Percentiles rank a stretch among this genome's conserved stretches.
phyloP scores from a whole-genome alignment of 2,797 vertebrate genomes.

The Acanthurus lineatus region DNA sequence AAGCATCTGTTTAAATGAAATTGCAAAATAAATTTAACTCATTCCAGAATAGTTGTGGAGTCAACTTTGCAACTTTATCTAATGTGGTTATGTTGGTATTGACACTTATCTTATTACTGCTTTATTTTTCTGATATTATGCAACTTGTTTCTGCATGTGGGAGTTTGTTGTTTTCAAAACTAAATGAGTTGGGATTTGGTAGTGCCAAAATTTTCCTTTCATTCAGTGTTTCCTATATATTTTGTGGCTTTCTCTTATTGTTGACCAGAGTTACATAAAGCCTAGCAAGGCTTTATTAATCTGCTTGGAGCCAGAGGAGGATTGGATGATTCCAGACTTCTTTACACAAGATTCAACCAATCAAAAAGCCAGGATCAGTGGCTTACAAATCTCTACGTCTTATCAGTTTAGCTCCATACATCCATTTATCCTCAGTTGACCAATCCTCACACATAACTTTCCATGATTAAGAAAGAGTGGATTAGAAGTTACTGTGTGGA shows the following conservation, averaged over 20 bases:
- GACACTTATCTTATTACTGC: not conserved
- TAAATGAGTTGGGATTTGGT: not conserved
- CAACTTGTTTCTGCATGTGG: not conserved
- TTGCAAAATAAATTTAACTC: constrained; percentile 9
- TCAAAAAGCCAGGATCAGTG: constrained; percentile 40
- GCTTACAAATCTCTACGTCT: constrained; percentile 22
- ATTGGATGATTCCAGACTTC: constrained; percentile 36
- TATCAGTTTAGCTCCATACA: constrained; percentile 26
- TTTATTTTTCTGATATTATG: constrained; percentile 11
- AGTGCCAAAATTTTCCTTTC: not conserved
- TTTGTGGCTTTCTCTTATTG: constrained; percentile 29
- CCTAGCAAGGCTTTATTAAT: constrained; percentile 51
- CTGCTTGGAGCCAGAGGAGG: constrained; percentile 46
- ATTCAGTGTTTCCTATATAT: constrained; percentile 17
- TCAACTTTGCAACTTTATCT: not conserved
- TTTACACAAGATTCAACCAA: constrained; percentile 42
- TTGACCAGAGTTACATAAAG: constrained; percentile 61
- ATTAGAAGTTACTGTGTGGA: not conserved
- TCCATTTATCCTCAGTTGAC: constrained; percentile 12
- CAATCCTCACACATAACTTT: constrained; percentile 35
- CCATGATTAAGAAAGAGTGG: constrained; percentile 3
- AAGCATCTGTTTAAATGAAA: constrained; percentile 26
- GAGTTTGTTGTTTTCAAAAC: not conserved
- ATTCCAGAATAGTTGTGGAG: constrained; percentile 12
- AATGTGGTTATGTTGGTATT: constrained; percentile 13